phyloP scores from a whole-genome alignment of 1,140 invertebrate genomes.

The Sycophila sp. region DNA sequence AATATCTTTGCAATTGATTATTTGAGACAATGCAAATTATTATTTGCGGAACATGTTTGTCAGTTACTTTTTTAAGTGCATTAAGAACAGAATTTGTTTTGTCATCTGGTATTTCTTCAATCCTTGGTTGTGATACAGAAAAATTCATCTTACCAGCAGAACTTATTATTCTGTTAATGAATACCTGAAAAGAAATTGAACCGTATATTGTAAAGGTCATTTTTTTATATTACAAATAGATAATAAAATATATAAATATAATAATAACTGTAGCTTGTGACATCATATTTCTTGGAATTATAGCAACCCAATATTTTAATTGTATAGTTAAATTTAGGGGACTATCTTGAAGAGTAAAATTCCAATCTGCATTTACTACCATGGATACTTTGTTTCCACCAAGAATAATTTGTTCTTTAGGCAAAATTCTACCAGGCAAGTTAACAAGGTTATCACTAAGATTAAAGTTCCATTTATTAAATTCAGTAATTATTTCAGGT shows the following conservation, averaged over 20 bases:
- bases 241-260: no score
- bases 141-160: conserved; percentile 67
- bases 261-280: no score
- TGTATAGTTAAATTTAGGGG: background rate
- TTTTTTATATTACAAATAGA: no score
- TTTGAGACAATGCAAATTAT: conserved; percentile 77
- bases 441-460: conserved; percentile 68
- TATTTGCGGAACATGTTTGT: conserved; percentile 67
- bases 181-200: conserved; percentile 37
- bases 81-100: conserved; percentile 48
- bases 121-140: conserved; percentile 43
- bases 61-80: conserved; percentile 70
- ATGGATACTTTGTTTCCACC: background rate
- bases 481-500: conserved; percentile 67
- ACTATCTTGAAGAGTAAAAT: background rate
- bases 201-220: no score
- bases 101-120: conserved; percentile 67
- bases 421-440: conserved; percentile 66
- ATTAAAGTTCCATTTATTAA: conserved; percentile 72
- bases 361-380: conserved; percentile 50
- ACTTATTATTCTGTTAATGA: conserved; percentile 45
- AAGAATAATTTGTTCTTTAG: background rate
- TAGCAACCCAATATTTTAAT: conserved; percentile 1
- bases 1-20: conserved; percentile 79
- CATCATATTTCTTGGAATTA: no score